Evolutionary conservation across 2,888 invertebrate species (phyloP).

Genomic region (Syrista parreyssii): DNA sequence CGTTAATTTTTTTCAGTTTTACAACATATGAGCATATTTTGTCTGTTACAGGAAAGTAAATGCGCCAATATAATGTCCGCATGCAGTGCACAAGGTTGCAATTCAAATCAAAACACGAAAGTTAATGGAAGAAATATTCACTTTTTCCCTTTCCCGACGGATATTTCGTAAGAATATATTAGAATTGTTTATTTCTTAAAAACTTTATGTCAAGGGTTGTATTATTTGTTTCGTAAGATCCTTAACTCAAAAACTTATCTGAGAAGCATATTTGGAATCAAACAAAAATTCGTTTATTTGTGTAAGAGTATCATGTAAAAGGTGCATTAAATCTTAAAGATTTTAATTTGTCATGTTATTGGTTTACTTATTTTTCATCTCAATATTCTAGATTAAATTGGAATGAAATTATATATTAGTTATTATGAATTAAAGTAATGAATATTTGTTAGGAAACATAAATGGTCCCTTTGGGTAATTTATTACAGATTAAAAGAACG

Average conservation of each 20-base stretch:
- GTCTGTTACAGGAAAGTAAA: neutral
- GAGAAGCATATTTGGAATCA: neutral
- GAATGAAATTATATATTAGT: neutral
- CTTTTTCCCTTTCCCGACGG: slow-evolving; percentile 38
- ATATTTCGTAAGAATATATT: neutral
- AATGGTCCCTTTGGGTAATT: neutral
- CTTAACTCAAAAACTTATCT: neutral
- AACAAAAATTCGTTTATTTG: neutral
- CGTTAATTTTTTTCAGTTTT: neutral
- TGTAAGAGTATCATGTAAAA: neutral
- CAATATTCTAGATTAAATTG: neutral
- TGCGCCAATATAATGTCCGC: neutral
- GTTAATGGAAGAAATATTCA: slow-evolving; percentile 30
- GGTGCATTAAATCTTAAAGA: neutral
- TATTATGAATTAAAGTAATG: neutral
- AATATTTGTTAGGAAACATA: neutral
- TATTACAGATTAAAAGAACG: slow-evolving; percentile 30
- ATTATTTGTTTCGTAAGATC: neutral
- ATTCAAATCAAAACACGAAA: slow-evolving; percentile 31
- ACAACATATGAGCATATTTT: neutral
- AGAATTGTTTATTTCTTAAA: neutral
- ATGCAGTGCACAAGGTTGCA: slow-evolving; percentile 33
- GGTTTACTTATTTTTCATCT: neutral
- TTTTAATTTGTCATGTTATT: neutral
- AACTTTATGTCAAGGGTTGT: neutral